These are phyloP conservation scores for Rana temporaria DNA, from an alignment of 2,113 vertebrate species.

Conservation along the genomic window DNA sequence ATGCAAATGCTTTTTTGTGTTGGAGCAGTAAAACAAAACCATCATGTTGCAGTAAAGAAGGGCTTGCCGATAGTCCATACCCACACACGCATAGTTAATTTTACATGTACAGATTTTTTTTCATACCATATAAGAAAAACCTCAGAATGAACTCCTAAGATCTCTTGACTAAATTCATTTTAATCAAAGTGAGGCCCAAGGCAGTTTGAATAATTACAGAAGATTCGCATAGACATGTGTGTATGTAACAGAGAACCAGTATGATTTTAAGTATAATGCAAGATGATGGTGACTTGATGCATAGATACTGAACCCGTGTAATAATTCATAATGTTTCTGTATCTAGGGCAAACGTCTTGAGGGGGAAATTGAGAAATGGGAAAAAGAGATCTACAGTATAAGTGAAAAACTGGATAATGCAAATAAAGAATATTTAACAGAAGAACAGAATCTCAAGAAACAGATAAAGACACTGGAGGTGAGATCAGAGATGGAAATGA, in stretches of 20 bases:
- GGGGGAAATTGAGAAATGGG: conserved; percentile 14
- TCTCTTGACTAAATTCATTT: neutral
- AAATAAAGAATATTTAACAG: neutral
- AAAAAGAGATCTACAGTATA: conserved; percentile 35
- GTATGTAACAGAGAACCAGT: neutral
- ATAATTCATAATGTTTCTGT: neutral
- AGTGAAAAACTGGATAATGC: conserved; percentile 1
- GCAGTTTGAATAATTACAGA: neutral
- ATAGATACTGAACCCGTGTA: neutral
- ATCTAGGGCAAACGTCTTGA: conserved; percentile 46
- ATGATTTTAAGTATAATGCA: neutral
- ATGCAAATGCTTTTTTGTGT: too few species aligned
- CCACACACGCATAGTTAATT: too few species aligned
- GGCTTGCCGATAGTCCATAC: too few species aligned
- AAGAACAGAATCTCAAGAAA: conserved; percentile 24
- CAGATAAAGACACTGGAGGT: conserved; percentile 43
- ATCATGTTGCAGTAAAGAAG: too few species aligned
- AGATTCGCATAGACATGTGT: neutral
- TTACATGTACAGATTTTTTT: neutral
- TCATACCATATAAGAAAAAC: neutral
- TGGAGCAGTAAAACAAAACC: too few species aligned
- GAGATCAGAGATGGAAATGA: neutral
- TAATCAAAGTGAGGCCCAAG: neutral
- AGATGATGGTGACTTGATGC: neutral
- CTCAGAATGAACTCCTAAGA: neutral